phyloP scores from a whole-genome alignment of 2,113 vertebrate genomes.

The Naja naja region DNA sequence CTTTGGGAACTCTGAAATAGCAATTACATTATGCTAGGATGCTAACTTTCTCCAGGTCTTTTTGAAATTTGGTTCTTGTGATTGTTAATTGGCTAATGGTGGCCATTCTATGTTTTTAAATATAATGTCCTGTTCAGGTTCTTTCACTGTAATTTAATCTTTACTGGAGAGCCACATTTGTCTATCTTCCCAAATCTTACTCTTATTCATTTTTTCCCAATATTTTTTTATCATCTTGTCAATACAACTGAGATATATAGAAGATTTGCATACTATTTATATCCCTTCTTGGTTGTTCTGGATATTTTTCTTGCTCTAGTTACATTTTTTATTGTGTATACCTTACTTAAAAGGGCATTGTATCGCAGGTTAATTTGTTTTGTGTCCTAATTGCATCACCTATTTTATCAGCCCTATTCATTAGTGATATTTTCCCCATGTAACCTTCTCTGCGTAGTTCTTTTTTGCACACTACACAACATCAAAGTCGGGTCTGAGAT shows the following conservation, averaged over 20 bases:
- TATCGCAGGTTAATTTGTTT: not conserved
- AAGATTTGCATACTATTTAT: not conserved
- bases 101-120: not conserved
- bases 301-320: not conserved
- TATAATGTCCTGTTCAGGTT: not conserved
- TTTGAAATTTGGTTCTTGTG: not conserved
- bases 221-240: not conserved
- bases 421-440: not conserved
- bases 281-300: not conserved
- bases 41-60: not conserved
- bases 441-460: not conserved
- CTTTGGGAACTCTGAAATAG: not conserved
- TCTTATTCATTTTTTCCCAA: not conserved
- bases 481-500: not conserved
- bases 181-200: not conserved
- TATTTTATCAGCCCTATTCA: not conserved
- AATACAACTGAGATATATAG: not conserved
- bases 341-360: not conserved
- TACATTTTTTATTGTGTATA: not conserved
- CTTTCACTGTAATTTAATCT: not conserved
- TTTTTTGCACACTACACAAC: not conserved
- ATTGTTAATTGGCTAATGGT: not conserved
- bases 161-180: not conserved
- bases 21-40: not conserved
- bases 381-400: not conserved